A percentile compares a stretch with the other conserved stretches of the same genome.
Conservation (phyloP, 2,113 vertebrate species). For the Chionomys nivalis region DNA sequence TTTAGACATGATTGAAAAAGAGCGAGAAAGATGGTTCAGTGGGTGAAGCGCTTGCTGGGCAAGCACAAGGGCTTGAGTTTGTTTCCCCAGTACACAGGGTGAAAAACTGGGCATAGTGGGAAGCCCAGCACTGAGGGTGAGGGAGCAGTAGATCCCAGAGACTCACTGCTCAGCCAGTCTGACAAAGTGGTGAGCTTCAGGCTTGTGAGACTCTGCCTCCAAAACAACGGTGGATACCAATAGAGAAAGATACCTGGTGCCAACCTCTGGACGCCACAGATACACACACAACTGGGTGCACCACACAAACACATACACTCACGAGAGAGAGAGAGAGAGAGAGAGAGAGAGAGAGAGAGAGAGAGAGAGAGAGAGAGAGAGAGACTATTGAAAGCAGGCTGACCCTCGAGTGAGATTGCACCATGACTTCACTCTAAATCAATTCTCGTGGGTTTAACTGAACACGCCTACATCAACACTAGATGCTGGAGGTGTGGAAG, state of each 20-base stretch:
- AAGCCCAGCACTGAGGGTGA: too few species aligned
- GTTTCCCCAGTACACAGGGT: not conserved
- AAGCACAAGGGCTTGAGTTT: not conserved
- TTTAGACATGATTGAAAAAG: constrained; percentile 4
- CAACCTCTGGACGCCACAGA: not conserved
- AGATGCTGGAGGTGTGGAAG: not conserved
- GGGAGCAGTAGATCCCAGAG: not conserved
- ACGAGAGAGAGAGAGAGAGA: not conserved
- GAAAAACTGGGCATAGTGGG: not conserved
- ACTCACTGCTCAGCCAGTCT: not conserved
- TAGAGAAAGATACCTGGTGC: not conserved
- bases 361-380: not conserved
- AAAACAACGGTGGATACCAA: not conserved
- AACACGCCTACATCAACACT: not conserved
- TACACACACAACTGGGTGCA: not conserved
- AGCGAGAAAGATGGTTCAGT: not conserved
- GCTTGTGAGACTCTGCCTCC: not conserved
- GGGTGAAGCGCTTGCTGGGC: not conserved
- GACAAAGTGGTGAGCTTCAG: not conserved
- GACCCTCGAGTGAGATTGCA: not conserved
- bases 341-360: not conserved
- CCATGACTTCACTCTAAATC: not conserved
- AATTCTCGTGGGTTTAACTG: not conserved
- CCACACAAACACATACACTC: not conserved
- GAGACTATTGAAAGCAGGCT: not conserved